phyloP scores from a whole-genome alignment of 2,888 invertebrate species.

The Cataglyphis altisquamis region DNA sequence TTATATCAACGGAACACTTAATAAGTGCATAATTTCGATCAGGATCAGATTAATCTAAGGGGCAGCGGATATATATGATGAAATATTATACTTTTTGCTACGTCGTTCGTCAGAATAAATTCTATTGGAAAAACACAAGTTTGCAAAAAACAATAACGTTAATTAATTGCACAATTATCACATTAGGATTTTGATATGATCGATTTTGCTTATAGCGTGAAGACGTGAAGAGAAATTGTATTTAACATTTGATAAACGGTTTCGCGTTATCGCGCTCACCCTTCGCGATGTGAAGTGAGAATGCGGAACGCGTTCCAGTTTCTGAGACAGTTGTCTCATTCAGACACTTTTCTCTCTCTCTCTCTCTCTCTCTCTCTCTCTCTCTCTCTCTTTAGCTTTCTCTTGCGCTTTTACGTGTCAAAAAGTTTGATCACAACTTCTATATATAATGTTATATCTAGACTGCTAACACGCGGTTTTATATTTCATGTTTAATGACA shows the following conservation, averaged over 20 bases:
- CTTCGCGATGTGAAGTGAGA: background rate
- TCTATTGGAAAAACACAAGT: background rate
- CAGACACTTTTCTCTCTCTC: background rate
- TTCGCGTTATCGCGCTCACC: background rate
- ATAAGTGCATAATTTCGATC: background rate
- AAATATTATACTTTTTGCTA: background rate
- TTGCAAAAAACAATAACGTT: background rate
- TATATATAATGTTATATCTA: too few relatives aligned
- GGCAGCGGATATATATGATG: too few relatives aligned
- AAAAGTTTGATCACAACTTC: background rate
- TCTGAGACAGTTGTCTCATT: background rate
- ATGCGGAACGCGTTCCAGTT: background rate
- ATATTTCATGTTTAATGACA: too few relatives aligned
- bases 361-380: background rate
- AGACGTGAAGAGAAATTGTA: background rate
- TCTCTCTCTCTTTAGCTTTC: too few relatives aligned
- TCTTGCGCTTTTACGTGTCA: background rate
- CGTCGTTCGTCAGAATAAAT: too few relatives aligned
- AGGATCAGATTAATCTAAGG: background rate
- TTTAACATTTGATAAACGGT: background rate
- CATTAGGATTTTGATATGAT: background rate
- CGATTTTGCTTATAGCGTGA: too few relatives aligned
- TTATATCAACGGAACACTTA: background rate
- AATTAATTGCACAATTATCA: background rate
- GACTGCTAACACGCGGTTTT: too few relatives aligned